Evolutionary conservation across 2,888 invertebrate species (phyloP).

Genomic region (Microplitis manilae): DNA sequence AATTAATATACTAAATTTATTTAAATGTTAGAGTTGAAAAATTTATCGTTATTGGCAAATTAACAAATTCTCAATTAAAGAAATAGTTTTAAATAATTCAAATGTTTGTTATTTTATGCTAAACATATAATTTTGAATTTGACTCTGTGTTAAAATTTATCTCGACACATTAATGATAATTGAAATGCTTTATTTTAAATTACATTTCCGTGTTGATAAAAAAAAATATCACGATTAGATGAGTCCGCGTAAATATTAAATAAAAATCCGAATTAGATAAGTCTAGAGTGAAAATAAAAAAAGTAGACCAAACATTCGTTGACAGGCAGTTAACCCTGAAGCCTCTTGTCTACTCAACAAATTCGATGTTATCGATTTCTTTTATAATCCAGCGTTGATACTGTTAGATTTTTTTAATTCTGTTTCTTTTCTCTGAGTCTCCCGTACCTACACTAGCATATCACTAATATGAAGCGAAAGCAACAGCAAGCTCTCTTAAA

Average conservation of each 20-base stretch:
- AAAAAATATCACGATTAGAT: background rate
- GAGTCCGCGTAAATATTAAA: background rate
- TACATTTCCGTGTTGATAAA: too few relatives aligned
- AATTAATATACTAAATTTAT: too few relatives aligned
- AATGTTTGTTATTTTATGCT: too few relatives aligned
- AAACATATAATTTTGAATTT: too few relatives aligned
- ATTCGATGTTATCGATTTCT: constrained; percentile 46
- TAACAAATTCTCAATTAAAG: background rate
- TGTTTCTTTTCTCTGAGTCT: constrained; percentile 3
- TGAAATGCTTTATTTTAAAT: too few relatives aligned
- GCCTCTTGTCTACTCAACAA: constrained; percentile 30
- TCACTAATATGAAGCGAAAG: too few relatives aligned
- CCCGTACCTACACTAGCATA: background rate
- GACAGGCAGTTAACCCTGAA: constrained; percentile 49
- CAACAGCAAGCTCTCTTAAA: too few relatives aligned
- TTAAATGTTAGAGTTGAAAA: background rate
- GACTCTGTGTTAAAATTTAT: too few relatives aligned
- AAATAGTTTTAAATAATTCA: too few relatives aligned
- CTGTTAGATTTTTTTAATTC: constrained; percentile 31
- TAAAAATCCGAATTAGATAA: constrained; percentile 8
- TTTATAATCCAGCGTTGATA: constrained; percentile 38
- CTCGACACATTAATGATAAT: too few relatives aligned
- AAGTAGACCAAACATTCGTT: constrained; percentile 40
- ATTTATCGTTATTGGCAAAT: background rate
- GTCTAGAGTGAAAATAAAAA: background rate